A percentile compares a stretch with the other conserved stretches of the same genome.
phyloP scores from a whole-genome alignment of 2,113 vertebrate species.

The Rhinoderma darwinii region DNA sequence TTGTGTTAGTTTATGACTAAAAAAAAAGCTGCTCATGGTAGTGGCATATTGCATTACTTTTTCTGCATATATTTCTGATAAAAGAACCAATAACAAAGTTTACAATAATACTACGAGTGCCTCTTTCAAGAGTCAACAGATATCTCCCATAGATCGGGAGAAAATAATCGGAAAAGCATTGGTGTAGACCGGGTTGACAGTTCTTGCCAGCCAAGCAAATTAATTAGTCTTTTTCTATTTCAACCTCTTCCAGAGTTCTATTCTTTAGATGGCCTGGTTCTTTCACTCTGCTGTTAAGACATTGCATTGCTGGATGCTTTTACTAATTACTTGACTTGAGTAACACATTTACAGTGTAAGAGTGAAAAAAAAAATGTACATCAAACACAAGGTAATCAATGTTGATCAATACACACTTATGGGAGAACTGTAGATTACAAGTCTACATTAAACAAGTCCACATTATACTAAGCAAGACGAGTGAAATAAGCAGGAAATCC shows the following conservation, averaged over 20 bases:
- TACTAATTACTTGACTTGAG: conserved; percentile 7
- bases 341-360: background rate
- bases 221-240: conserved; percentile 13
- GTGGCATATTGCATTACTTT: background rate
- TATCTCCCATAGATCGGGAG: background rate
- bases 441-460: background rate
- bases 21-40: background rate
- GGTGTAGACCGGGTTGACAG: background rate
- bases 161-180: background rate
- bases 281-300: background rate
- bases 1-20: background rate
- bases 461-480: background rate
- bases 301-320: background rate
- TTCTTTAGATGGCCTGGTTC: background rate
- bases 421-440: background rate
- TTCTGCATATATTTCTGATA: background rate
- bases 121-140: background rate
- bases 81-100: background rate
- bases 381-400: conserved; percentile 6
- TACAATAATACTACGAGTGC: background rate
- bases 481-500: background rate
- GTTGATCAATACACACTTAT: conserved; percentile 18
- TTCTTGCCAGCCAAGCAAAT: background rate
- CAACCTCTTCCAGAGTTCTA: background rate
- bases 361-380: conserved; percentile 9